Conservation (phyloP, 2,113 vertebrate species). For the Pampusana beccarii region DNA sequence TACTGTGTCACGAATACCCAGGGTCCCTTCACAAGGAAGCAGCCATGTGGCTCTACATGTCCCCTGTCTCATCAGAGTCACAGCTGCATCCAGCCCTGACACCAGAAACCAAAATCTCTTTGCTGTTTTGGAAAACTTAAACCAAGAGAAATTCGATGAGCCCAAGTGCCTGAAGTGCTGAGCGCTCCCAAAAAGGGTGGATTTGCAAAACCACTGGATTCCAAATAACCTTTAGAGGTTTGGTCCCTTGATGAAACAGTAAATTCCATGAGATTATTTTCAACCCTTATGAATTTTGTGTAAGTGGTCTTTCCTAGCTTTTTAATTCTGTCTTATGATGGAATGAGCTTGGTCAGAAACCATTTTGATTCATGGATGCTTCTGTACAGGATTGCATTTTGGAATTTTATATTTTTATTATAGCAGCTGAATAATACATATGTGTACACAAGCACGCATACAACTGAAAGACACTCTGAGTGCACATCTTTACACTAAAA, state of each 20-base stretch:
- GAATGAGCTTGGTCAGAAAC: not conserved
- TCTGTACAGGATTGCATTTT: not conserved
- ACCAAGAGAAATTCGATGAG: not conserved
- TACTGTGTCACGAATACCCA: not conserved
- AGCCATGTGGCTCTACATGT: accelerated
- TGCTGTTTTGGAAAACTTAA: not conserved
- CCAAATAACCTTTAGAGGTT: not conserved
- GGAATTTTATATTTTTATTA: not conserved
- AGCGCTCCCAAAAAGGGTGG: not conserved
- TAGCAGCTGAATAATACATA: accelerated
- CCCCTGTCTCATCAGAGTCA: not conserved
- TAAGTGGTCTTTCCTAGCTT: not conserved
- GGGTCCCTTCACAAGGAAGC: not conserved
- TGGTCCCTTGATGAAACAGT: not conserved
- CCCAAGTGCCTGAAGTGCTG: not conserved
- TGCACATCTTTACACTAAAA: not conserved
- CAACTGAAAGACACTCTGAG: not conserved
- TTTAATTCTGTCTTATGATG: not conserved
- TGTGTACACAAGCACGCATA: not conserved
- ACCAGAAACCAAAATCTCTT: not conserved
- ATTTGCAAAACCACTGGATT: not conserved
- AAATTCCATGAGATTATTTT: not conserved
- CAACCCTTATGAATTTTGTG: not conserved
- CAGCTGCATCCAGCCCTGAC: not conserved
- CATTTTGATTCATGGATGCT: not conserved